Conservation (phyloP, 2,888 invertebrate species). For the Agonopterix alstromeriana region DNA sequence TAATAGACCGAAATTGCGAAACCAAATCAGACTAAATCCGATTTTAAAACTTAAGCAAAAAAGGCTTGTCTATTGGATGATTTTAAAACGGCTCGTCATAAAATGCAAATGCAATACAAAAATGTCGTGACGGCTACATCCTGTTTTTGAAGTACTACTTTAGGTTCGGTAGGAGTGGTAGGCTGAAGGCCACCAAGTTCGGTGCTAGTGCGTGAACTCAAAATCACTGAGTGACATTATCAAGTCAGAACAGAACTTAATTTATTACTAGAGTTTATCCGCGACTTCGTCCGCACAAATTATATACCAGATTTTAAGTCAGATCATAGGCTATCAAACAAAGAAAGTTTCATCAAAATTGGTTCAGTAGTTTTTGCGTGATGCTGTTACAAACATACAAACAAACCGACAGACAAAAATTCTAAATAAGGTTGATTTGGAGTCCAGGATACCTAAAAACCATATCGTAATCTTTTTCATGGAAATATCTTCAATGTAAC, state of each 20-base stretch:
- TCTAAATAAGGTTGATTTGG: too few species aligned
- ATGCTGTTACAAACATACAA: too few species aligned
- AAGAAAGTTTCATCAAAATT: too few species aligned
- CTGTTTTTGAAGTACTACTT: slow-evolving; percentile 41
- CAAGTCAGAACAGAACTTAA: background rate
- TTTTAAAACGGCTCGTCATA: slow-evolving; percentile 1
- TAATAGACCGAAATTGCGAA: slow-evolving; percentile 4
- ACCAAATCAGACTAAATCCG: background rate
- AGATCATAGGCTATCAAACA: too few species aligned
- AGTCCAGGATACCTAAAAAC: too few species aligned
- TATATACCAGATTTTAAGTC: too few species aligned
- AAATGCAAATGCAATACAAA: slow-evolving; percentile 43
- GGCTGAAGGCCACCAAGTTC: slow-evolving; percentile 50
- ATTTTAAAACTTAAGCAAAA: slow-evolving; percentile 1
- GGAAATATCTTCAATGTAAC: too few species aligned
- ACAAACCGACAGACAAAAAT: too few species aligned
- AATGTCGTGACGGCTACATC: slow-evolving; percentile 51
- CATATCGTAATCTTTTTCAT: too few species aligned
- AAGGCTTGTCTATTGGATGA: background rate
- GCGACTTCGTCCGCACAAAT: too few species aligned
- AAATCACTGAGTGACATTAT: slow-evolving; percentile 9
- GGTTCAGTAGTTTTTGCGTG: too few species aligned
- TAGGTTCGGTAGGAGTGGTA: slow-evolving; percentile 49
- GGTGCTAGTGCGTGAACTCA: slow-evolving; percentile 28
- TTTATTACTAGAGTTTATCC: too few species aligned